Conservation (phyloP, 2,113 vertebrate genomes). For the Pan paniscus region DNA sequence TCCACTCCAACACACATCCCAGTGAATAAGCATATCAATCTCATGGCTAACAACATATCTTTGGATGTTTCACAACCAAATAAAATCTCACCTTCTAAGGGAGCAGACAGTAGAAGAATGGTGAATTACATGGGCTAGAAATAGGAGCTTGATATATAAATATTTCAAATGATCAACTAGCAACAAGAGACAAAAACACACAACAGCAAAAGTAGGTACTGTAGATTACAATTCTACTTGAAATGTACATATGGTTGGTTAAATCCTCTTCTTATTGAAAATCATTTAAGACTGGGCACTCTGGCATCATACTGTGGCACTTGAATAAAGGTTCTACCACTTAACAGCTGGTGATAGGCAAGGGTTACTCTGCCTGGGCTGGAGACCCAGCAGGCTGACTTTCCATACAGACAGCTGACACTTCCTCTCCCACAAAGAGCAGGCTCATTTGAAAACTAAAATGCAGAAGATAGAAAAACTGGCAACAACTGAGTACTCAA, state of each 20-base stretch:
- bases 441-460: neutral
- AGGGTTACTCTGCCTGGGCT: neutral
- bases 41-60: neutral
- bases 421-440: accelerated
- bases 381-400: neutral
- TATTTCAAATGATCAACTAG: neutral
- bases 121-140: neutral
- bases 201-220: neutral
- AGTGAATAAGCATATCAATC: neutral
- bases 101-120: neutral
- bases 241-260: neutral
- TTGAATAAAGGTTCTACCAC: neutral
- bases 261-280: neutral
- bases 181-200: neutral
- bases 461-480: neutral
- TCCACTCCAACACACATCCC: neutral
- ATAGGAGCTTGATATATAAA: neutral
- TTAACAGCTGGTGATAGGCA: neutral
- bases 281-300: neutral
- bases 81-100: neutral
- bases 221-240: neutral
- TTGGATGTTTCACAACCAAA: neutral
- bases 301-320: neutral
- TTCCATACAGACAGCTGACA: neutral
- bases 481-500: neutral